Evolutionary conservation across 2,888 invertebrate species (phyloP), one percentile per base, ranked within the genome.

Genomic region (Abrostola triplasia): DNA sequence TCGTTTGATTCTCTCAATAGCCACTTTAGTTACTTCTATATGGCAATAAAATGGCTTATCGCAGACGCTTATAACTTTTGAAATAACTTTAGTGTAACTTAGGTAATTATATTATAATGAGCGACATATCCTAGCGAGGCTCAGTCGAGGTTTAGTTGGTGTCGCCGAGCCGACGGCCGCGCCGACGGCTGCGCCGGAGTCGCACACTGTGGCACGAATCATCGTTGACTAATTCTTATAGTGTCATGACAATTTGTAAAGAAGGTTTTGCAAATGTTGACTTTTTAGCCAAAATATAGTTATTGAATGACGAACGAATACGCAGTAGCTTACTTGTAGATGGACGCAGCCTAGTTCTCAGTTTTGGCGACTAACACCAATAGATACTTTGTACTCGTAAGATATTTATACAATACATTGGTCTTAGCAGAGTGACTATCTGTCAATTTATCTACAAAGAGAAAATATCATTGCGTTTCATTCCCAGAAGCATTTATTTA

Each of bases 271-370:
- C 92, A 93, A 94, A 91, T 92, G 93, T 94, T 94, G 91, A 94
- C 92, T 92, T 94, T 93, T 92, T 94, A 94, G 93, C 93, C 93
- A 94, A 93, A 93, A 92, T 92, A 92, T 93, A 93, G 92, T 77
- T 92, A 92, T 91, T 92, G 88, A 92, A 94, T 87, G 93, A 94
- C 91, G 94, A 94, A 94, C 94, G 94, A 94, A 94, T 94, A 90
- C 87, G 93, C 93, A 91, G 91, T 94, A 94, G 94, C 93, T 94
- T 93, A 92, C 87, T 89, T 82, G 92, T 94, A 94, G 93, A 91
- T 89, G 86, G 87, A 91, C 86, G 93, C 94, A 92, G 92, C 92
- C 90, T 93, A 93, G 92, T 90, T 91, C 90, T 93, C 92, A 90
- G 91, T 93, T 90, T 76, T 91, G 91, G 90, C 92, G 91, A 92